Percentiles rank a stretch among this genome's conserved stretches.
Evolutionary conservation across 2,113 vertebrate genomes (phyloP).

Genomic region (Aldabrachelys gigantea): DNA sequence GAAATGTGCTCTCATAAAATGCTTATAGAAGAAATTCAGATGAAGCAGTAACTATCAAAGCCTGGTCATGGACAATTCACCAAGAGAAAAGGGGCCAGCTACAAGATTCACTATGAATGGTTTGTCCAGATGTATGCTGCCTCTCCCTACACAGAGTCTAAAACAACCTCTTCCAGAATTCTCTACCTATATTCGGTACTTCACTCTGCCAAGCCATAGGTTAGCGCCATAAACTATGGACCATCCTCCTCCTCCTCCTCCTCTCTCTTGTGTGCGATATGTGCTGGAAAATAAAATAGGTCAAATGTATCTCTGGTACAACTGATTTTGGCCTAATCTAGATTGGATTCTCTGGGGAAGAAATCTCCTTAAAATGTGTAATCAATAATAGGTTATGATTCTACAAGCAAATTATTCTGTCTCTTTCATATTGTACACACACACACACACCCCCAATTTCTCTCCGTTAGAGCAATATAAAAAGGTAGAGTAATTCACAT

Average conservation of each 20-base stretch:
- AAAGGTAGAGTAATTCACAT: background rate
- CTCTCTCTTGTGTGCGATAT: background rate
- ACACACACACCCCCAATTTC: background rate
- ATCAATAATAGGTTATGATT: background rate
- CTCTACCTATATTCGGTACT: background rate
- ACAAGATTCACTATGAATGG: background rate
- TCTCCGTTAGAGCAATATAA: background rate
- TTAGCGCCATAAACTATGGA: background rate
- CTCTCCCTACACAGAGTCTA: background rate
- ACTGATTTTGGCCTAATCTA: background rate
- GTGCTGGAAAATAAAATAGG: background rate
- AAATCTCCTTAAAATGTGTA: background rate
- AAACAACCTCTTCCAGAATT: background rate
- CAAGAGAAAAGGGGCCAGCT: background rate
- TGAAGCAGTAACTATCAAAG: background rate
- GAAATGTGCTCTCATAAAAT: background rate
- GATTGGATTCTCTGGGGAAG: background rate
- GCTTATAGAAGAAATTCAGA: background rate
- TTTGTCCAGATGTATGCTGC: background rate
- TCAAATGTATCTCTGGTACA: background rate
- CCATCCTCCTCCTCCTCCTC: background rate
- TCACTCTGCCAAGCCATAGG: background rate
- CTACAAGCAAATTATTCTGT: background rate
- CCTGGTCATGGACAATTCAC: background rate
- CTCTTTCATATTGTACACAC: background rate